phyloP scores from a whole-genome alignment of 2,888 invertebrate genomes.

The Drosophila falleni region DNA sequence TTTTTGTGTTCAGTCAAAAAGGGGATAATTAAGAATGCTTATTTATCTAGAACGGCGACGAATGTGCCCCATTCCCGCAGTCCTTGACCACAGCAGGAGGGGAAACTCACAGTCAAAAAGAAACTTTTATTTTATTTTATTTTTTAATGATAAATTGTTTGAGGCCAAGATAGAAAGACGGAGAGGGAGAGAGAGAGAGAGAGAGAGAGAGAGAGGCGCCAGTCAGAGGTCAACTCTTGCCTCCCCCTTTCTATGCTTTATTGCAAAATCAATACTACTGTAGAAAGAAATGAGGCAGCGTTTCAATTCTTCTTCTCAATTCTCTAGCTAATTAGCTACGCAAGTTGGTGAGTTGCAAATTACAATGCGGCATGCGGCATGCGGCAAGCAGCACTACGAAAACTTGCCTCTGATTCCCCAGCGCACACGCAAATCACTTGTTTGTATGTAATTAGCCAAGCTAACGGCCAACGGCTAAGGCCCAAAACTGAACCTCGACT shows the following conservation, averaged over 20 bases:
- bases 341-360: constrained; percentile 78
- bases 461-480: constrained; percentile 63
- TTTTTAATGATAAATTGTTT: constrained; percentile 75
- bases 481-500: constrained; percentile 45
- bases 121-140: constrained; percentile 68
- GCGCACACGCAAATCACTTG: constrained; percentile 75
- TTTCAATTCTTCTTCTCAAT: constrained; percentile 9
- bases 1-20: constrained; percentile 56
- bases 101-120: constrained; percentile 29
- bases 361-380: constrained; percentile 48
- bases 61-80: constrained; percentile 65
- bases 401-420: constrained; percentile 44
- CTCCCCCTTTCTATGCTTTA: constrained; percentile 21
- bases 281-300: constrained; percentile 13
- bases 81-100: constrained; percentile 70
- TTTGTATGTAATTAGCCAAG: constrained; percentile 72
- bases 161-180: constrained; percentile 8
- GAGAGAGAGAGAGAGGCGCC: constrained; percentile 56
- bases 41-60: constrained; percentile 85
- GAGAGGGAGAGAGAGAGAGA: constrained; percentile 3
- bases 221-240: constrained; percentile 58
- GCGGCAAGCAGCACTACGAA: constrained; percentile 33
- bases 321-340: constrained; percentile 67
- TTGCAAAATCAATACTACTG: constrained; percentile 61
- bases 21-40: constrained; percentile 84